phyloP scores from a whole-genome alignment of 2,113 vertebrate genomes.

The Grammomys surdaster region DNA sequence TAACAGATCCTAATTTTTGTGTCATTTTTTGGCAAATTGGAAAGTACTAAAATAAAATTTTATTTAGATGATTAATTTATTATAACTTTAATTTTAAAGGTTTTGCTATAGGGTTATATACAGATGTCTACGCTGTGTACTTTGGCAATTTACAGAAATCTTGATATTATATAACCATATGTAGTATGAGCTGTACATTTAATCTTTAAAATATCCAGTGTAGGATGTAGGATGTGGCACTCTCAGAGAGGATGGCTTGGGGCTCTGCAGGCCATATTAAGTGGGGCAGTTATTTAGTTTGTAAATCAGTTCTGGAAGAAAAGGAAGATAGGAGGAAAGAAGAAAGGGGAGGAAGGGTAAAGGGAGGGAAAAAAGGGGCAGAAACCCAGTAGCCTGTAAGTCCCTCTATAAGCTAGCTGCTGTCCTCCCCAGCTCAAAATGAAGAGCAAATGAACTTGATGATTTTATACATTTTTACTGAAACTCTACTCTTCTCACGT shows the following conservation, averaged over 20 bases:
- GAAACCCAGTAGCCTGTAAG: neutral
- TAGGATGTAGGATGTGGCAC: neutral
- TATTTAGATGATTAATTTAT: constrained; percentile 37
- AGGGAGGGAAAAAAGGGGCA: too few relatives aligned
- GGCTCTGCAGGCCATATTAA: neutral
- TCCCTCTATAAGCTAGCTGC: constrained; percentile 19
- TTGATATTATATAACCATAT: neutral
- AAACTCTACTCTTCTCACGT: constrained; percentile 40
- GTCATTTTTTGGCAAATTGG: constrained; percentile 15
- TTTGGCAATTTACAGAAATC: constrained; percentile 59
- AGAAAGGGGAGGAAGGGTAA: neutral
- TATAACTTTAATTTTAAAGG: constrained; percentile 14
- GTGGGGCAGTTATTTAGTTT: neutral
- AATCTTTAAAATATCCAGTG: constrained; percentile 47
- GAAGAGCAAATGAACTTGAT: constrained; percentile 18
- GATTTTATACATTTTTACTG: constrained; percentile 31
- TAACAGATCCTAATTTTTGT: constrained; percentile 52
- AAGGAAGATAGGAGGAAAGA: neutral
- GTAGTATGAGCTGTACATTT: constrained; percentile 31
- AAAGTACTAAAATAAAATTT: constrained; percentile 50
- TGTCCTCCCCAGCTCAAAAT: constrained; percentile 43
- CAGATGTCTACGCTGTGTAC: constrained; percentile 9
- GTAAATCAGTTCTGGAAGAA: neutral
- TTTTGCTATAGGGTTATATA: constrained; percentile 33
- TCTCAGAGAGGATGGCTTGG: neutral